Percentiles rank a stretch among this genome's conserved stretches.
Conservation (phyloP, 2,113 vertebrate genomes). For the Sclerurus mexicanus region DNA sequence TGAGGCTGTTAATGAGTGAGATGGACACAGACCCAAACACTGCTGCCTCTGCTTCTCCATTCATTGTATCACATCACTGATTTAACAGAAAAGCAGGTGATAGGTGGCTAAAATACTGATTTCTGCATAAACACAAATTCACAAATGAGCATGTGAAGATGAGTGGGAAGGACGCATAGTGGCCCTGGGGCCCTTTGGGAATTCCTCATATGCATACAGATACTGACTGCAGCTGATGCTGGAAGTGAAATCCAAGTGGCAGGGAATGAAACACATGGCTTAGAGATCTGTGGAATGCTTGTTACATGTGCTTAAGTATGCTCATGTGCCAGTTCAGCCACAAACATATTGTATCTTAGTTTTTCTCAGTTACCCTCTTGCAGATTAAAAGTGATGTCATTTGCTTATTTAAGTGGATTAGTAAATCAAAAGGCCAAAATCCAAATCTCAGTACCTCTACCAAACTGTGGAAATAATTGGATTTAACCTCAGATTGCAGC, state of each 20-base stretch:
- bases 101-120: neutral
- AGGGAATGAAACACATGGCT: neutral
- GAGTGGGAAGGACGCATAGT: neutral
- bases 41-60: neutral
- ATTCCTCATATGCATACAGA: neutral
- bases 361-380: neutral
- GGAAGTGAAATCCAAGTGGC: neutral
- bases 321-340: neutral
- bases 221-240: neutral
- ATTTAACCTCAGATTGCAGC: neutral
- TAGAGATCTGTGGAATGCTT: neutral
- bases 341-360: neutral
- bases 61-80: neutral
- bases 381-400: neutral
- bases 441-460: neutral
- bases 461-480: neutral
- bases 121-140: neutral
- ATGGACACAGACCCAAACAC: neutral
- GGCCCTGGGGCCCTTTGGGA: neutral
- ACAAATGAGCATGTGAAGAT: neutral
- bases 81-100: neutral
- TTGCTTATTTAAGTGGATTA: neutral
- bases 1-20: neutral
- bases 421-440: neutral
- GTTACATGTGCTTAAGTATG: neutral